Percentiles rank a stretch among this genome's conserved stretches.
These are phyloP conservation scores for Molossus alvarezi DNA, from an alignment of 2,797 vertebrate genomes.

Conservation along the genomic window DNA sequence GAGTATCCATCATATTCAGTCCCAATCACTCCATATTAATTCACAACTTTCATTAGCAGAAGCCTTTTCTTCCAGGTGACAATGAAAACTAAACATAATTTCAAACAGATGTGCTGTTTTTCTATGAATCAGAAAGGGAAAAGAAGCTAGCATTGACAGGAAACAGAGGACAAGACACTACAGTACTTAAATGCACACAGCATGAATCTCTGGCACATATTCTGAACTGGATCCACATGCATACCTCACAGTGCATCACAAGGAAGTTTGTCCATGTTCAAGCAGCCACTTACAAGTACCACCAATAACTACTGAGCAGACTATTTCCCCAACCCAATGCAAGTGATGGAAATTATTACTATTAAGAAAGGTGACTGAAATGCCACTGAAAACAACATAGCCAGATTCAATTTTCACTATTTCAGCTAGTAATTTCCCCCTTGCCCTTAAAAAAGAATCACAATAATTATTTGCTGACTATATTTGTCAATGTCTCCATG, in stretches of 20 bases:
- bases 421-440: too few species aligned
- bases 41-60: too few species aligned
- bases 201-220: neutral
- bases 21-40: too few species aligned
- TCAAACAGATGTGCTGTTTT: too few species aligned
- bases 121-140: slow-evolving; percentile 70
- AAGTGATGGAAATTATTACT: slow-evolving; percentile 16
- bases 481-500: too few species aligned
- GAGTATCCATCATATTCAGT: slow-evolving; percentile 79
- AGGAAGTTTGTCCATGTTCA: neutral
- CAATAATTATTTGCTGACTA: too few species aligned
- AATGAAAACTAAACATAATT: too few species aligned
- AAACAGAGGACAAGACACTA: slow-evolving; percentile 11
- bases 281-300: neutral
- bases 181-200: neutral
- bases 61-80: too few species aligned
- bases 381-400: too few species aligned
- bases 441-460: too few species aligned
- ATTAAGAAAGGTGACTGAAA: too few species aligned
- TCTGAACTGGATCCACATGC: neutral
- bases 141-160: slow-evolving; percentile 23
- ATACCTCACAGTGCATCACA: neutral
- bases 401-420: too few species aligned
- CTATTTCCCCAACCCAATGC: neutral
- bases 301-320: neutral